Evolutionary conservation across 2,797 vertebrate species (phyloP).

Genomic region (Bradypodion pumilum): DNA sequence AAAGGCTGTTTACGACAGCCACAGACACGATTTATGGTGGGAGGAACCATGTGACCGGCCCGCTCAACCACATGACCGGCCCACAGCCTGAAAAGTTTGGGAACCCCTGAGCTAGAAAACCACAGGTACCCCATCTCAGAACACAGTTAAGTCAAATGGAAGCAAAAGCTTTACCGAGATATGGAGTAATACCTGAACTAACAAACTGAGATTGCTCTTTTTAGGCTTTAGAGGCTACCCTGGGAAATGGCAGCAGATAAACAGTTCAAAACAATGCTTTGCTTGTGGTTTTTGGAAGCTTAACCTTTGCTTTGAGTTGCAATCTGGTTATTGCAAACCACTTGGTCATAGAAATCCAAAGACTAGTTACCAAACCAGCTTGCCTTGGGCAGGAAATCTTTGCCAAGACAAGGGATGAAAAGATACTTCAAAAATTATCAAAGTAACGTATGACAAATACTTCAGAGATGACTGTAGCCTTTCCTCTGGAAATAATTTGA

Average conservation of each 20-base stretch:
- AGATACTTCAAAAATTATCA: background rate
- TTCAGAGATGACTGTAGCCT: background rate
- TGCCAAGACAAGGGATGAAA: background rate
- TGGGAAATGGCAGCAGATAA: background rate
- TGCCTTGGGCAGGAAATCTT: no score
- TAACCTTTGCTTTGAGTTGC: background rate
- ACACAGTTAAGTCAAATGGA: background rate
- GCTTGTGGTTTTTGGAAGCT: background rate
- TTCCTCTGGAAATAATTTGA: background rate
- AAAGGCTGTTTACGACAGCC: no score
- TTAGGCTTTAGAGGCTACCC: background rate
- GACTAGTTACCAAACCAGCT: no score
- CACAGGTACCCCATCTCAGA: background rate
- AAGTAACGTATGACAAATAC: background rate
- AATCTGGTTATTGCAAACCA: background rate
- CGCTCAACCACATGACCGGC: no score
- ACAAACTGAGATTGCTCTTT: background rate
- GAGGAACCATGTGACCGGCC: no score
- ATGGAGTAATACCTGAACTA: background rate
- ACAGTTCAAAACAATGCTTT: background rate
- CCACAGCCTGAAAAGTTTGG: no score
- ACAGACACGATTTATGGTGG: no score
- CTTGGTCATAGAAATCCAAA: background rate
- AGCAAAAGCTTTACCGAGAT: background rate
- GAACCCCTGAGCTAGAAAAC: no score